Base-by-base conservation (phyloP, 1,140 invertebrate species). In the Lasioglossum albipes region DNA sequence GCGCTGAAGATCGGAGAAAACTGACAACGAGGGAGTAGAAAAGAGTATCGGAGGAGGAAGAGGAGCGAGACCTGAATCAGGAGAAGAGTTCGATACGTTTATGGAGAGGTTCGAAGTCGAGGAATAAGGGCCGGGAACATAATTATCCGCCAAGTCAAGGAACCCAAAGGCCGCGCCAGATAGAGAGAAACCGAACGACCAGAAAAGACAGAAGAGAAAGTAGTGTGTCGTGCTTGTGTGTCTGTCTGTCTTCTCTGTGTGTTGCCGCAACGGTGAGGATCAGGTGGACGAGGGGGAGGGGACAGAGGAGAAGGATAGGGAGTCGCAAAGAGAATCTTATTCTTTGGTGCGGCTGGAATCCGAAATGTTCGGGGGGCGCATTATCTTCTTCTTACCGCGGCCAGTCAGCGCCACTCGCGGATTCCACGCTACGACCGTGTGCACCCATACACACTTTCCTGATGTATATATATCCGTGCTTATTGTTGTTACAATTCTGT, bases 341-440 rank as follows among this genome's bases (percentile, higher is more conserved):
- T 87, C 87, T 85, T 78, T 64, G 75, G 77, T 84, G 70, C 81
- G 78, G 73, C 49, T 88, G 86, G 84, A 88, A 88, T 88, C 84
- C 78, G 83, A 85, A 84, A 84, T 84, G 84, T 84, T 81, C 72
- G 76, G 76, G 72, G 80, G 78, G 67, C 76, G 69, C 75, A 85
- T 88, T 88, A 88, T 88, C 86, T 88, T 88, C 76, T 88, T 88
- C 79, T 88, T 87, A 82, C 86, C 59, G 49, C 57, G 78, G 64
- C 42, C 57, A 81, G 71, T 76, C 79, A 82, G 85, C 74, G 80
- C 73, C 82, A 87, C 75, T 87, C 81, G 81, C 74, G 80, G 77
- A 88, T 86, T 87, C 82, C 82, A 78, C 59, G 76, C 84, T 87
- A 84, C 52, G 45, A 68, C 10, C 36, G 36, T 36, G 64, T 41